Evolutionary conservation across 2,888 invertebrate species (phyloP).

Genomic region (Xanthorhoe spadicearia): DNA sequence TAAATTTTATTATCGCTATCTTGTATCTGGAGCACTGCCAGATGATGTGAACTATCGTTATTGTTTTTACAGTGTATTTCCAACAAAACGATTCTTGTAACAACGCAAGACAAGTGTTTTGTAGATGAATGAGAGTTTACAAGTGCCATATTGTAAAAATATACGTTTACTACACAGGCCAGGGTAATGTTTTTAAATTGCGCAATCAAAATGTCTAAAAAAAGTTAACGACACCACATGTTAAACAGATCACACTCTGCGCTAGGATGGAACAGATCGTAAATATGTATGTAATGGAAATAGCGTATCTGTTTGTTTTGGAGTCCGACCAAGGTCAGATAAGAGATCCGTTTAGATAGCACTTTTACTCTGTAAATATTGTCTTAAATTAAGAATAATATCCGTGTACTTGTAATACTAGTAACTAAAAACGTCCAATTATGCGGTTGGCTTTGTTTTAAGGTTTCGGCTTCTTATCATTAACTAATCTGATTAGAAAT

Average conservation of each 20-base stretch:
- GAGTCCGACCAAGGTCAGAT: slow-evolving; percentile 54
- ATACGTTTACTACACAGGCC: slow-evolving; percentile 25
- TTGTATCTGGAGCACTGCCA: slow-evolving; percentile 59
- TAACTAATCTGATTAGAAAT: slow-evolving; percentile 8
- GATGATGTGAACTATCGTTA: slow-evolving; percentile 41
- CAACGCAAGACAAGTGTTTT: slow-evolving; percentile 25
- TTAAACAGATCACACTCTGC: slow-evolving; percentile 34
- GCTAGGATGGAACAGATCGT: slow-evolving; percentile 44
- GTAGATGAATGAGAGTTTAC: slow-evolving; percentile 44
- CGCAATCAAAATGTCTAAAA: slow-evolving; percentile 28
- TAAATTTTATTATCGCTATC: slow-evolving; percentile 54
- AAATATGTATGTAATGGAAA: slow-evolving; percentile 51
- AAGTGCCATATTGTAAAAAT: slow-evolving; percentile 18
- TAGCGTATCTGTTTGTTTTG: slow-evolving; percentile 56
- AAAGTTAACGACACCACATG: slow-evolving; percentile 32
- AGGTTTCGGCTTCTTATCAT: slow-evolving; percentile 10
- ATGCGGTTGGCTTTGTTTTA: neutral
- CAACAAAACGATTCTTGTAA: slow-evolving; percentile 34
- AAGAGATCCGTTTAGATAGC: slow-evolving; percentile 35
- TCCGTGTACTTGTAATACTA: neutral
- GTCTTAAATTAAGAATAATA: neutral
- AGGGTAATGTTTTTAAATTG: slow-evolving; percentile 15
- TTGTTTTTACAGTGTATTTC: slow-evolving; percentile 36
- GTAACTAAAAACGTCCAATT: neutral
- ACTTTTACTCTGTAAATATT: slow-evolving; percentile 20